phyloP scores from a whole-genome alignment of 2,113 vertebrate genomes.

The Ptychochromis oligacanthus region DNA sequence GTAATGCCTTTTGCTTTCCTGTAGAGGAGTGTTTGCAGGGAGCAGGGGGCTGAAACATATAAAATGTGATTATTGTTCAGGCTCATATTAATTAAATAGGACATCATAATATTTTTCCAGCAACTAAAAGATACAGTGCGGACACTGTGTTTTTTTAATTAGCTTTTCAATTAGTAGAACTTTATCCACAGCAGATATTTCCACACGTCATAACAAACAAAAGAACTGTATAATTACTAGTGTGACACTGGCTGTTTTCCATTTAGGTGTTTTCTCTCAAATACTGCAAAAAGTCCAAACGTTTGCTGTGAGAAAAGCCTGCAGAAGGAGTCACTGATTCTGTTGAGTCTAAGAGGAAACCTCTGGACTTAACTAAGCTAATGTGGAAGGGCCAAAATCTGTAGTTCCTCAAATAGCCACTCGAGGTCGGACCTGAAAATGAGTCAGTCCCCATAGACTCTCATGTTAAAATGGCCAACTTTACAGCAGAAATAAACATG shows the following conservation, averaged over 20 bases:
- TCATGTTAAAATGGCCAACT: neutral
- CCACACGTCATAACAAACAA: neutral
- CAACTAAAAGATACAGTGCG: conserved; percentile 11
- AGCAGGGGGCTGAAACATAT: neutral
- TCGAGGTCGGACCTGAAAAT: neutral
- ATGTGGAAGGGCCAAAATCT: neutral
- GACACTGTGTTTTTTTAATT: conserved; percentile 31
- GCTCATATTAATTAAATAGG: conserved; percentile 21
- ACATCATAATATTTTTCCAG: conserved; percentile 10
- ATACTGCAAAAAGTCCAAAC: neutral
- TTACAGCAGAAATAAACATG: neutral
- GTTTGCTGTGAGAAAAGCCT: neutral
- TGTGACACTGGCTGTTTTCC: neutral
- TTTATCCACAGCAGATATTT: conserved; percentile 9
- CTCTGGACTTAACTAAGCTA: neutral
- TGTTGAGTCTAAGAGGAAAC: neutral
- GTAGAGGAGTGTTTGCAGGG: neutral
- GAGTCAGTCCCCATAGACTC: accelerated
- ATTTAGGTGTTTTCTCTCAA: neutral
- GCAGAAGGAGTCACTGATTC: neutral
- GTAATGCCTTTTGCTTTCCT: neutral
- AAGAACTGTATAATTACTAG: neutral
- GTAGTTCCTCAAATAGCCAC: neutral
- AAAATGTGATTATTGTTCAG: conserved; percentile 9
- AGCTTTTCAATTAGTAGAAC: conserved; percentile 39